A percentile compares a stretch with the other conserved stretches of the same genome.
Conservation (phyloP, 2,113 vertebrate species). For the rat (Rattus norvegicus) region DNA sequence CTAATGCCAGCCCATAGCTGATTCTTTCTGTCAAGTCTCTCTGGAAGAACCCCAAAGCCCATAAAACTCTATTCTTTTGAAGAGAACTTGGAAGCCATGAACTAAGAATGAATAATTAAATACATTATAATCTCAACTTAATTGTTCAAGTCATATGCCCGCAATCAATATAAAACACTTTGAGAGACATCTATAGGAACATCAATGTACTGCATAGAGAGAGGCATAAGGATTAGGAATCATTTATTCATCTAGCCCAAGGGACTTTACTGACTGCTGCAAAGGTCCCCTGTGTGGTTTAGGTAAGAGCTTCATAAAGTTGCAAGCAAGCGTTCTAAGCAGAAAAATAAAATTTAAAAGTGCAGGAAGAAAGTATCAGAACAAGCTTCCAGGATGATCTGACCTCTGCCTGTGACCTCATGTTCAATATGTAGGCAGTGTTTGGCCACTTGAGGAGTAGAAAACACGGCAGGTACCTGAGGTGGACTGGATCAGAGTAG, state of each 20-base stretch:
- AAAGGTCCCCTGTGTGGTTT: neutral
- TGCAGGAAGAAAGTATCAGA: neutral
- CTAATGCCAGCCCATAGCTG: neutral
- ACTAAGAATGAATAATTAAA: neutral
- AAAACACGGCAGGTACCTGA: neutral
- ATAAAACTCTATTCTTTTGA: neutral
- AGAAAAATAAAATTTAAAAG: neutral
- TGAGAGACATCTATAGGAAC: neutral
- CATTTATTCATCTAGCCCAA: neutral
- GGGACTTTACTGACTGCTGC: neutral
- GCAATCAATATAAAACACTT: neutral
- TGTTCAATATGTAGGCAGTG: too few relatives aligned
- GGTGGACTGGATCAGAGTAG: too few relatives aligned
- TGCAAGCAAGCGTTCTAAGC: neutral
- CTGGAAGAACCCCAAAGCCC: neutral
- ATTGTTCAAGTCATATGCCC: neutral
- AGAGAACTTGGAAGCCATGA: neutral
- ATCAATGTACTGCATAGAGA: neutral
- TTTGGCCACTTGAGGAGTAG: neutral
- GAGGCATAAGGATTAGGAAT: neutral
- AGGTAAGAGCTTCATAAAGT: neutral
- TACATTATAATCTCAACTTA: neutral
- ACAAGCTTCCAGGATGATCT: neutral
- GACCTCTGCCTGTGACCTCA: neutral
- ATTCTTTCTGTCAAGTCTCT: neutral